Conservation (phyloP, 2,113 vertebrate genomes). For the Alexandromys fortis region DNA sequence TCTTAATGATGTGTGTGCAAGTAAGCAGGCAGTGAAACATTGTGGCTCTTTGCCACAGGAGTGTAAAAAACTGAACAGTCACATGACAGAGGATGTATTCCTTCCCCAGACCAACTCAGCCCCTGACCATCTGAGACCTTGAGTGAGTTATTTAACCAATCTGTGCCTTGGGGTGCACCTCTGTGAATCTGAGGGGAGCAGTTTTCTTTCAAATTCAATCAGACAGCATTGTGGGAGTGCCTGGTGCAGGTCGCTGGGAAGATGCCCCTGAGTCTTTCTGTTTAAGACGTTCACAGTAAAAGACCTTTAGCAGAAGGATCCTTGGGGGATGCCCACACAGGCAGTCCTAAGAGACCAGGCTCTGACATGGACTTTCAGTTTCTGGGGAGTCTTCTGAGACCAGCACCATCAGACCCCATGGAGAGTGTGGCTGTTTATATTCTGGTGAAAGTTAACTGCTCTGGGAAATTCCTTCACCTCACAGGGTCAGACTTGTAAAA, state of each 20-base stretch:
- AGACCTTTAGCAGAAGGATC: neutral
- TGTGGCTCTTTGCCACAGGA: neutral
- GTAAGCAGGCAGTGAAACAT: neutral
- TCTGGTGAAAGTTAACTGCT: neutral
- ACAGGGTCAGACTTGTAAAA: neutral
- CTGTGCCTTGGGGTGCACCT: neutral
- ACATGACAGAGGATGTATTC: neutral
- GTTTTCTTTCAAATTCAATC: neutral
- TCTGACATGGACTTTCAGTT: neutral
- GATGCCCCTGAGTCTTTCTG: neutral
- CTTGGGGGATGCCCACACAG: rapidly evolving
- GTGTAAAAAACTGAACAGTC: slow-evolving; percentile 4
- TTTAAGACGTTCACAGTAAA: neutral
- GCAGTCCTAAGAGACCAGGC: neutral
- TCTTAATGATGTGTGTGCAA: neutral
- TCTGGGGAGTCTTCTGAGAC: neutral
- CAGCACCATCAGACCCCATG: neutral
- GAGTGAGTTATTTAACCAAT: slow-evolving; percentile 26
- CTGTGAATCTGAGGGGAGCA: neutral
- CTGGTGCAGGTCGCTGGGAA: neutral
- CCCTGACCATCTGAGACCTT: slow-evolving; percentile 31
- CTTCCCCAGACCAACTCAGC: neutral
- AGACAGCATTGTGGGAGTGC: neutral
- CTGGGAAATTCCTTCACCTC: neutral
- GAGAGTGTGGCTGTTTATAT: neutral